Evolutionary conservation across 1,140 invertebrate genomes (phyloP), one percentile per base, ranked within the genome.

Genomic region (Bombus haemorrhoidalis): DNA sequence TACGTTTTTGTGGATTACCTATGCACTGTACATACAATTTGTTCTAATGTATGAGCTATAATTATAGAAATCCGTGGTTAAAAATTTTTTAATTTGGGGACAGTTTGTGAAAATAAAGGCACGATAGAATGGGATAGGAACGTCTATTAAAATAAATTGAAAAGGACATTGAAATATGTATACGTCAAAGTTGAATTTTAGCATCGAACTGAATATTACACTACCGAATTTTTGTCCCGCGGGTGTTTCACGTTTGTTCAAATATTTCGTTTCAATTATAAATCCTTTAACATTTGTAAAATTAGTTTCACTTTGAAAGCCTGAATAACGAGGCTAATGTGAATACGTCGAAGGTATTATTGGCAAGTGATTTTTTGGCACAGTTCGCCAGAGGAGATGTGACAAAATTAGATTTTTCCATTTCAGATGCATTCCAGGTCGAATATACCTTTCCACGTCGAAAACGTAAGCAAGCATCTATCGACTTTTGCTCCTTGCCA

Each of bases 401-500:
- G 68, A 57, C 32, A 37, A 84, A 84, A 84, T 79, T 84, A 84
- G 43, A 80, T 84, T 80, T 57, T 34, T 79, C 66, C 47, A 43
- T 72, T 84, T 22, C 47, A 71, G 68, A 47, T 79, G 8, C 68
- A 32, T 62, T 79, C 66, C 15, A 39, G 76, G 76, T 80, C 76
- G 83, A 71, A 47, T 59, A 47, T 59, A 68, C 32, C 53, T 78
- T 57, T 78, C 64, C n/a, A 78, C 32, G 34, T 77, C n/a, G 81
- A 53, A 41, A 83, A 77, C 62, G 73, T 76, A 83, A 75, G 81
- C 75, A 76, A 59, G n/a, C n/a, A 32, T 28, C 53, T 85, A 85
- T 85, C 83, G 83, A 79, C 76, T 79, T 85, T 79, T 80, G 53
- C 66, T 47, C 18, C 83, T 80, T 85, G 83, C 83, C 83, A 85